Evolutionary conservation across 2,113 vertebrate species (phyloP).

Genomic region (Tretioscincus oriximinensis): DNA sequence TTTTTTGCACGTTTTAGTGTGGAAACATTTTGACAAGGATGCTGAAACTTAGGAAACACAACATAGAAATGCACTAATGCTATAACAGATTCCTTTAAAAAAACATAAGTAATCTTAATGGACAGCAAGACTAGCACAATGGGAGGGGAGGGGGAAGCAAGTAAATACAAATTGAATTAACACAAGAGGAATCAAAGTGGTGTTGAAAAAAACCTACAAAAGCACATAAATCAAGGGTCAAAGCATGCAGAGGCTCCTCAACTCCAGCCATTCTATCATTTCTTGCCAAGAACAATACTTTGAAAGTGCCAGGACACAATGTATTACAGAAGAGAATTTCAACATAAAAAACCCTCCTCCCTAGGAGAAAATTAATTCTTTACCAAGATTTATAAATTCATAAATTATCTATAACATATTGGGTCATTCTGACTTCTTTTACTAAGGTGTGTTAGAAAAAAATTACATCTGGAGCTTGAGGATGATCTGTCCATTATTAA

Average conservation of each 20-base stretch:
- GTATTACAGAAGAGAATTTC: not conserved
- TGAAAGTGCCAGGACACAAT: slow-evolving; percentile 32
- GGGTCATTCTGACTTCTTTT: not conserved
- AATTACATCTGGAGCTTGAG: not conserved
- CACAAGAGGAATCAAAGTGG: slow-evolving; percentile 58
- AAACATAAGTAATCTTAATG: slow-evolving; percentile 32
- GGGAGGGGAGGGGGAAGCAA: slow-evolving; percentile 21
- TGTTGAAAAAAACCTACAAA: slow-evolving; percentile 66
- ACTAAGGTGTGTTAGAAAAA: not conserved
- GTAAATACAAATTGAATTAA: slow-evolving; percentile 16
- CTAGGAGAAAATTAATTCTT: not conserved
- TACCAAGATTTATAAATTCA: too few species aligned
- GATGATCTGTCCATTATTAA: not conserved
- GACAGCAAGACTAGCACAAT: slow-evolving; percentile 25
- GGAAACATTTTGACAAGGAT: slow-evolving; percentile 36
- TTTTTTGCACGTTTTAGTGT: not conserved
- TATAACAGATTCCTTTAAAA: slow-evolving; percentile 55
- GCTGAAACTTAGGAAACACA: slow-evolving; percentile 18
- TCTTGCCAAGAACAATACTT: slow-evolving; percentile 51
- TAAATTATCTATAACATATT: too few species aligned
- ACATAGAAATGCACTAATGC: slow-evolving; percentile 18
- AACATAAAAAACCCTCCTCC: slow-evolving; percentile 19
- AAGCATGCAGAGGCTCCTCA: slow-evolving; percentile 62
- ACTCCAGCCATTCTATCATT: slow-evolving; percentile 36
- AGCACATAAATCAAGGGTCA: slow-evolving; percentile 60